A percentile compares a stretch with the other conserved stretches of the same genome.
Evolutionary conservation across 2,888 invertebrate genomes (phyloP).

Genomic region (Steinernema carpocapsae): DNA sequence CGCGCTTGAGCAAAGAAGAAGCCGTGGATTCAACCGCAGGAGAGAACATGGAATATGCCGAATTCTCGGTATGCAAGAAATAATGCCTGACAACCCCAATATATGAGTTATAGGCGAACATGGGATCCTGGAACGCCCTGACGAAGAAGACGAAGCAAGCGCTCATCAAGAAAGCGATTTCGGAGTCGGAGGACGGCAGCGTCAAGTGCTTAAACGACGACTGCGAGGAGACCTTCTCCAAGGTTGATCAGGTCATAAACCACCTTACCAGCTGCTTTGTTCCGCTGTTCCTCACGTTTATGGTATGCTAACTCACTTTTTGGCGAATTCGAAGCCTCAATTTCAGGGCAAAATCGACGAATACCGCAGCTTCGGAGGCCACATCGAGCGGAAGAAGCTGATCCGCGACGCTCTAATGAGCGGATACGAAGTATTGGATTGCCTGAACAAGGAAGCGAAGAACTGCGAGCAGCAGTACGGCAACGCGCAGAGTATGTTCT

Average conservation of each 20-base stretch:
- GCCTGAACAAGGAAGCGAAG: background rate
- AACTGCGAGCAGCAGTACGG: background rate
- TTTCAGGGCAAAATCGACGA: conserved; percentile 2
- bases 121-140: background rate
- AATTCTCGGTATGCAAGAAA: background rate
- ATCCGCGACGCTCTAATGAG: background rate
- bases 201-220: background rate
- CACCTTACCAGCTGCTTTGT: background rate
- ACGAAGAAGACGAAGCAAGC: background rate
- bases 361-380: background rate
- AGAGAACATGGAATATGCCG: background rate
- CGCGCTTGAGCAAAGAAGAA: background rate
- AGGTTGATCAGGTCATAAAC: background rate
- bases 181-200: background rate
- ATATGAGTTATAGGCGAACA: background rate
- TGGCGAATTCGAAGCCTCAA: background rate
- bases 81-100: background rate
- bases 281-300: background rate
- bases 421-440: background rate
- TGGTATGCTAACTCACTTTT: background rate
- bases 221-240: background rate
- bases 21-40: background rate
- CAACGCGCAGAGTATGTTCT: background rate
- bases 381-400: background rate
- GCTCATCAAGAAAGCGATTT: background rate